Evolutionary conservation across 2,888 invertebrate genomes (phyloP), one percentile per base, ranked within the genome.

Genomic region (Axea sp.): DNA sequence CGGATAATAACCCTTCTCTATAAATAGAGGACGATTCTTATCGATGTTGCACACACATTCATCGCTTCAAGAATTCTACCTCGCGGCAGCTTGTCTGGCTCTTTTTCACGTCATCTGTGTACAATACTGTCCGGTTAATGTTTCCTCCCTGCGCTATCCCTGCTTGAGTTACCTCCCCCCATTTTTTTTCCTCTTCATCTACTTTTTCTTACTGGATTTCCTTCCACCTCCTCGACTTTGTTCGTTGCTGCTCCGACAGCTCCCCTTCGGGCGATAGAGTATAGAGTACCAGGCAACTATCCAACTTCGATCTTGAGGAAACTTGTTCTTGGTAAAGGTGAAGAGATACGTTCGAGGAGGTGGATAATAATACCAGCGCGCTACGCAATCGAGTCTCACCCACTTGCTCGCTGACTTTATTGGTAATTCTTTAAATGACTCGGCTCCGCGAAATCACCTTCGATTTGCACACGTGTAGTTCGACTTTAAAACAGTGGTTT

Each of bases 1-100:
- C 76, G 64, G 39, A 71, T 76, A 77, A 75, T 76, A 75, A 77
- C 57, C 71, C 67, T 53, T 51, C 53, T 67, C 62, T 69, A 71
- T 73, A 69, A 76, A 75, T 72, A 75, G 65, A 64, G 19, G 55
- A 47, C 41, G 55, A 35, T 65, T 49, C 39, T 64, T 19, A 45
- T 31, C 65, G 53, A 60, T 33, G 26, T 22, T n/a, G 43, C 43
- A 39, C 37, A n/a, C 8, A 28, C 28, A 2, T 8, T 8, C 8
- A 4, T 4, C 9, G 28, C 9, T 4, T 2, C 30, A n/a, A n/a
- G 39, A 22, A 19, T 35, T 53, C 41, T 41, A 15, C 53, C 39
- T 59, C 31, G 43, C 55, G 49, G 55, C 45, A 12, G 12, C 31
- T 30, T 30, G 28, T 30, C 11, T 31, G 31, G 12, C 31, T 31